Percentiles rank a stretch among this genome's conserved stretches.
phyloP scores from a whole-genome alignment of 2,888 invertebrate species.

The Acronicta psi region DNA sequence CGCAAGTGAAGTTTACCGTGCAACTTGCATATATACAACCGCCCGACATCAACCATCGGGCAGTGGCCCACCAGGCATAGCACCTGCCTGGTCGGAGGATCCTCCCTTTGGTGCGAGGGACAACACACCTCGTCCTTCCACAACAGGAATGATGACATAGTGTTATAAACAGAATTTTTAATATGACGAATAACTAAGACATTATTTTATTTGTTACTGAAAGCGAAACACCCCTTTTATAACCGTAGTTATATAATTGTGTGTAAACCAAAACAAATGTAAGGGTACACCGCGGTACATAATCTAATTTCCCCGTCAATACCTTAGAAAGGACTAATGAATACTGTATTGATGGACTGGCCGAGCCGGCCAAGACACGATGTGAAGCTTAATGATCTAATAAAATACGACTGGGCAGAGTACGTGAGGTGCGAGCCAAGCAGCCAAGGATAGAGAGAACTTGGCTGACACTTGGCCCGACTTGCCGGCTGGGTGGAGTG shows the following conservation, averaged over 20 bases:
- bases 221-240: not conserved
- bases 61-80: too few relatives aligned
- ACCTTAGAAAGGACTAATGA: constrained; percentile 56
- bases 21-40: too few relatives aligned
- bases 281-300: constrained; percentile 33
- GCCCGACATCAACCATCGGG: too few relatives aligned
- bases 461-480: constrained; percentile 27
- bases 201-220: not conserved
- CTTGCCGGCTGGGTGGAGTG: constrained; percentile 22
- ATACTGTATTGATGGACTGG: constrained; percentile 70
- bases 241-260: constrained; percentile 15
- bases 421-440: constrained; percentile 67
- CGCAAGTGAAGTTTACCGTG: too few relatives aligned
- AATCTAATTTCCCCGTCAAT: constrained; percentile 54
- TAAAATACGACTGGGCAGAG: constrained; percentile 71
- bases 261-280: constrained; percentile 28
- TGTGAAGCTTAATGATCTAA: constrained; percentile 76
- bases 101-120: too few relatives aligned
- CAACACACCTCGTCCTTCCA: too few relatives aligned
- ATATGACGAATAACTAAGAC: too few relatives aligned
- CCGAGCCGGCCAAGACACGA: constrained; percentile 63
- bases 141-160: too few relatives aligned
- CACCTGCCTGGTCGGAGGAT: too few relatives aligned
- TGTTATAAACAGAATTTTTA: too few relatives aligned
- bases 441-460: constrained; percentile 36